Evolutionary conservation across 2,797 vertebrate genomes (phyloP), one percentile per base, ranked within the genome.

Genomic region (Brachyrhaphis roseni): DNA sequence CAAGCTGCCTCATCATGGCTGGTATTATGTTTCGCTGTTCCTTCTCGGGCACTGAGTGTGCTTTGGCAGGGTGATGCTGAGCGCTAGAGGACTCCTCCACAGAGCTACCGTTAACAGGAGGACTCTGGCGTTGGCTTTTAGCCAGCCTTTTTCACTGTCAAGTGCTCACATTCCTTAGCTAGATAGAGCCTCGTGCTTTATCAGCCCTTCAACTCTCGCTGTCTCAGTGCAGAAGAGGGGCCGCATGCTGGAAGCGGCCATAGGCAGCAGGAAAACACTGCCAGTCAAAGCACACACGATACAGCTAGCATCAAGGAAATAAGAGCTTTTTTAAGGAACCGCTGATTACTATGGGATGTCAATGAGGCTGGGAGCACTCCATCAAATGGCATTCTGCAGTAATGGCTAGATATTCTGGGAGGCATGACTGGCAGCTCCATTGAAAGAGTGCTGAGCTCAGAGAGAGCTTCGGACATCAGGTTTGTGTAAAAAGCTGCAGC

Each of bases 81-180:
- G 87, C 80, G 87, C 87, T 87, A 84, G 80, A 80, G 73, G 86
- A 89, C 89, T 92, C 90, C 92, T 93, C 90, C 89, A 89, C 82
- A 78, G 51, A 90, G 86, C 86, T 90, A 89, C 90, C 85, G 84
- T 83, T 87, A 92, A 88, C 84, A 82, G 80, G 72, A 90, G 88
- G 88, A 89, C 82, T 87, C 89, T 87, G 80, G 82, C 10, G 11
- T 78, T 94, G 92, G 91, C 90, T 4, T 46, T 55, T 7, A 45
- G 90, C 92, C 92, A 93, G 74, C 45, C 78, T 89, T 82, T 91
- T 82, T 90, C 73, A 43, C 89, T 87, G 89, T 93, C 90, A 92
- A 94, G 92, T 85, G 90, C 83, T 88, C 89, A 78, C 94, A 94
- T 94, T 94, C 94, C 88, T 93, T 82, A 81, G 88, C 86, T 84